Evolutionary conservation across 2,888 invertebrate genomes (phyloP).

Genomic region (Hyposoter didymator): DNA sequence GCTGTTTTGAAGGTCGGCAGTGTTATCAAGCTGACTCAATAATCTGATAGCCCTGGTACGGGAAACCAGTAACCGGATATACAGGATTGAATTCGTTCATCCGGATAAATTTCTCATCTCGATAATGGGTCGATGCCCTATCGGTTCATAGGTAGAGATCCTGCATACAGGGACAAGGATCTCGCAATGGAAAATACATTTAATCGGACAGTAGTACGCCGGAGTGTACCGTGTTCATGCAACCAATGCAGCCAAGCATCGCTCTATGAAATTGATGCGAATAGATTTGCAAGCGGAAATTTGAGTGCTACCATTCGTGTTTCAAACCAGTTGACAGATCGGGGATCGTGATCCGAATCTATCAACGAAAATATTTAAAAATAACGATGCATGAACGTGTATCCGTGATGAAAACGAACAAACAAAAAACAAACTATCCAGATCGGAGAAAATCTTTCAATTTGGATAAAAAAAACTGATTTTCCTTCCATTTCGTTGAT

Average conservation of each 20-base stretch:
- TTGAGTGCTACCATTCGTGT: slow-evolving; percentile 12
- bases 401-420: neutral
- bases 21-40: slow-evolving; percentile 49
- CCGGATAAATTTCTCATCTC: slow-evolving; percentile 56
- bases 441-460: neutral
- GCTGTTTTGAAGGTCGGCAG: slow-evolving; percentile 27
- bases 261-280: slow-evolving; percentile 43
- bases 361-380: slow-evolving; percentile 3
- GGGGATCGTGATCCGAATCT: neutral
- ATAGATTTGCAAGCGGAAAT: slow-evolving; percentile 39
- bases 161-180: slow-evolving; percentile 25
- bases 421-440: neutral
- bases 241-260: slow-evolving; percentile 15
- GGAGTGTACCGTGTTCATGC: slow-evolving; percentile 8
- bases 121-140: slow-evolving; percentile 60
- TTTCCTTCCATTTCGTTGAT: neutral
- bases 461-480: neutral
- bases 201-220: slow-evolving; percentile 33
- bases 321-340: slow-evolving; percentile 11
- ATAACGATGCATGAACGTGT: neutral
- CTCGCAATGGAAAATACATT: slow-evolving; percentile 45
- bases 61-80: slow-evolving; percentile 47
- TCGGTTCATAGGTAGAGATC: slow-evolving; percentile 12
- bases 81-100: slow-evolving; percentile 60
- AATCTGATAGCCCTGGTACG: slow-evolving; percentile 44